Base-by-base conservation (phyloP, 2,888 invertebrate species). In the Ochropacha duplaris region DNA sequence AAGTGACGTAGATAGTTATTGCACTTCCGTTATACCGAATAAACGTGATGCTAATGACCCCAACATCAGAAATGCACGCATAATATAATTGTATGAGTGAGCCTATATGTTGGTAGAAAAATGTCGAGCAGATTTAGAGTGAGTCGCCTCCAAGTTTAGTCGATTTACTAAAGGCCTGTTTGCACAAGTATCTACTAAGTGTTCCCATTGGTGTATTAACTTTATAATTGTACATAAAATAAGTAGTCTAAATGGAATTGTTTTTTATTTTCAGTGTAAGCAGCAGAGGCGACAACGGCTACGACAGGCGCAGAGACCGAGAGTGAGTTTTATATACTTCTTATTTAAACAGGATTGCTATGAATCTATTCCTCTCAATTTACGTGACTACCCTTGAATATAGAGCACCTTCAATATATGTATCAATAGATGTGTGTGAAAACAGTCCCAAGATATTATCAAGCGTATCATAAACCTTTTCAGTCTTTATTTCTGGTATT, bases 291-390 rank as follows among this genome's bases (percentile, higher is more conserved):
- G 92, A 93, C 72, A 92, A 91, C 61, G 92, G 93, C n/a, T 92
- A 93, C 79, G 94, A 87, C 72, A 90, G 84, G 72, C 93, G 85
- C 71, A 86, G 84, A 66, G 92, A 93, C 63, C 88, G 94, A 91
- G 95, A 94, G 95, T 94, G 79, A 93, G 56, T 54, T 24, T 52
- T 2, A 34, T 28, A 22, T 1, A 19, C n/a, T 57, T 22, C 58
- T 19, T 19, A 19, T 44, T 19, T 19, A 19, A 9, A 34, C 14
- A 14, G 14, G 14, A 28, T 9, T 3, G 11, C 5, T 4, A n/a
- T 36, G n/a, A 36, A 36, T 36, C 5, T 24, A 5, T 24, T 5
- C 24, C 3, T 24, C n/a, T n/a, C n/a, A n/a, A n/a, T n/a, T n/a
- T 24, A 4, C 24, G 5, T 24, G 5, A 24, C 24, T 24, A 24